phyloP scores from a whole-genome alignment of 92 coral and sea anemone species.

The Zoanthus gigantus region DNA sequence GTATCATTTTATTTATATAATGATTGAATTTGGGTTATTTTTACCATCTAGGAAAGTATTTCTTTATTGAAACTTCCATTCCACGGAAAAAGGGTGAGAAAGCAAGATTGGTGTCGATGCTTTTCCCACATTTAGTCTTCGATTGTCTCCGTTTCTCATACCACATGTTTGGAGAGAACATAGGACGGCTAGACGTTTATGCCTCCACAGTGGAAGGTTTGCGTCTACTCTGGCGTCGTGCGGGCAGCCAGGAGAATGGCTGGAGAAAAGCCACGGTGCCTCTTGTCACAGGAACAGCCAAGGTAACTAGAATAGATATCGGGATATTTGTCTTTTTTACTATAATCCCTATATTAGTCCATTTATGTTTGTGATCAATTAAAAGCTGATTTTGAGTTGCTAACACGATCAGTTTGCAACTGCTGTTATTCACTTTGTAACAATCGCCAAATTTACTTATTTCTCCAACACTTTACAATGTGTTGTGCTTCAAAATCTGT shows the following conservation, averaged over 20 bases:
- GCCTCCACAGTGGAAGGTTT: slow-evolving; percentile 12
- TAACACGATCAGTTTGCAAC: too few species aligned
- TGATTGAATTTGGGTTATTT: neutral
- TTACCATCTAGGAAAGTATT: neutral
- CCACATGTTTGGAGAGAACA: slow-evolving; percentile 35
- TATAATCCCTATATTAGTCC: too few species aligned
- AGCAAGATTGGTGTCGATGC: slow-evolving; percentile 30
- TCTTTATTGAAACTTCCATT: slow-evolving; percentile 29
- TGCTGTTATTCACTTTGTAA: too few species aligned
- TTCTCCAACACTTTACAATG: too few species aligned
- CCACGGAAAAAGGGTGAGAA: slow-evolving; percentile 1
- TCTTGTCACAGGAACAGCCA: neutral
- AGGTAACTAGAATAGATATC: neutral
- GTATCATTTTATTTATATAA: too few species aligned
- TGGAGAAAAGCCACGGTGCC: slow-evolving; percentile 27
- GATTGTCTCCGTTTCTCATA: slow-evolving; percentile 17
- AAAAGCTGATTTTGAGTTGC: too few species aligned
- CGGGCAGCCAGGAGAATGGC: neutral
- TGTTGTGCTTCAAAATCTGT: too few species aligned
- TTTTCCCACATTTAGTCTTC: slow-evolving; percentile 8
- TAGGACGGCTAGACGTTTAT: slow-evolving; percentile 1
- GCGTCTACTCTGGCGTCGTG: slow-evolving; percentile 21
- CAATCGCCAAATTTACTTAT: too few species aligned
- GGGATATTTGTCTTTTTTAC: too few species aligned
- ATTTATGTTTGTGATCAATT: too few species aligned